Evolutionary conservation across 92 coral and sea anemone species (phyloP), one percentile per base, ranked within the genome.

Genomic region (Anthopleura xanthogrammica): DNA sequence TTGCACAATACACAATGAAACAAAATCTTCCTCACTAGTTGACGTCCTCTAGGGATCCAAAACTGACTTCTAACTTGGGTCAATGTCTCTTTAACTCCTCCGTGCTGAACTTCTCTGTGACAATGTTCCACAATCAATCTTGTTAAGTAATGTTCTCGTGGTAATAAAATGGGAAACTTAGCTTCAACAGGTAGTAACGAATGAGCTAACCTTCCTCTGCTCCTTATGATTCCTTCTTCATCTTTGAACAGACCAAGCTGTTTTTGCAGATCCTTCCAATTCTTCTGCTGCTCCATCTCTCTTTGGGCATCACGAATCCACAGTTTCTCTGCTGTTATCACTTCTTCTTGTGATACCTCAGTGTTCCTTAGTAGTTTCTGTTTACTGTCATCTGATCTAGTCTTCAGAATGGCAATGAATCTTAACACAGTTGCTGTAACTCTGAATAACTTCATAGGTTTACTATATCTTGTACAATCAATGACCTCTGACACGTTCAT

Each of bases 211-310:
- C 92, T 82, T 8, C 90, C 88, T 82, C 82, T 85, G 72, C 94
- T 82, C 71, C 80, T 72, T 13, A 88, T 85, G 41, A 86, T 58
- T 52, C 82, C 46, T 41, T 82, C 83, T 52, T 87, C 84, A 80
- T 80, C 92, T 6, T 52, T 83, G 83, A 60, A 87, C 57, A 89
- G 85, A 5, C 92, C 88, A n/a, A 88, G 87, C 66, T 88, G 90
- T 82, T 66, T 71, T 16, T 83, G 83, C 20, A 91, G 76, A 39
- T 84, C 87, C 64, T 75, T 74, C 83, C 62, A 91, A 36, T 86
- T 82, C 39, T 55, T 74, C 39, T 66, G 82, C 41, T 77, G 52
- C 81, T 81, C 79, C 48, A 79, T 14, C 41, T 87, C 86, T 60
- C 77, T 58, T 78, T 88, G 94, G 17, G 71, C 36, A 79, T 91